A percentile compares a stretch with the other conserved stretches of the same genome.
phyloP scores from a whole-genome alignment of 2,113 vertebrate species.

The Eolophus roseicapilla region DNA sequence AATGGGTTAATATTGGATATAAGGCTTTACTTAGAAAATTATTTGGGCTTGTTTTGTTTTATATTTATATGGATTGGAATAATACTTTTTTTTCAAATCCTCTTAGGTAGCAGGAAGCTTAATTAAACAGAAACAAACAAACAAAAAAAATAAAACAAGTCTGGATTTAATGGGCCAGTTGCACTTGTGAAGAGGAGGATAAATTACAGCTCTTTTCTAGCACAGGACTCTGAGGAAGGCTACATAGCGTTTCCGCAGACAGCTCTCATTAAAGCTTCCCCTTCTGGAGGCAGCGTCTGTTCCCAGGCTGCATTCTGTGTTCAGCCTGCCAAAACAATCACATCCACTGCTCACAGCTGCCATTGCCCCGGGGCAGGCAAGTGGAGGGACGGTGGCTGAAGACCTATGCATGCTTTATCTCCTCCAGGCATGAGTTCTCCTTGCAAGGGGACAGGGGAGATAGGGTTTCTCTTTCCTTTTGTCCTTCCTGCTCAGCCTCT shows the following conservation, averaged over 20 bases:
- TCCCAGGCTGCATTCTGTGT: background rate
- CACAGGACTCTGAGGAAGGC: background rate
- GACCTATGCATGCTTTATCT: background rate
- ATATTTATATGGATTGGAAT: background rate
- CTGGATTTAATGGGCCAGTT: background rate
- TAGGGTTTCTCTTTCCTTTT: background rate
- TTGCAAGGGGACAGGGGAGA: background rate
- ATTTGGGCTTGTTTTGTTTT: background rate
- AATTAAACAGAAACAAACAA: background rate
- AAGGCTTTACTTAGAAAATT: background rate
- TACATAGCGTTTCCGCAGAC: background rate
- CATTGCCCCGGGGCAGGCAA: background rate
- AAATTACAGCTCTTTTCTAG: background rate
- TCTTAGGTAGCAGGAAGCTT: background rate
- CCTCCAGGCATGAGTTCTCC: background rate
- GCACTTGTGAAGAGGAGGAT: background rate
- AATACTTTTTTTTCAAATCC: background rate
- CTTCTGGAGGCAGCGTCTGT: background rate
- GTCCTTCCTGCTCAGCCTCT: background rate
- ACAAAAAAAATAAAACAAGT: background rate
- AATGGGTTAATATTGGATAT: background rate
- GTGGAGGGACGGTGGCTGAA: background rate
- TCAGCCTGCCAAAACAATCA: background rate
- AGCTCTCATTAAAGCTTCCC: background rate
- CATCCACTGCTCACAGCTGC: background rate